Conservation (phyloP, 2,113 vertebrate genomes). For the Synodontis membranacea region DNA sequence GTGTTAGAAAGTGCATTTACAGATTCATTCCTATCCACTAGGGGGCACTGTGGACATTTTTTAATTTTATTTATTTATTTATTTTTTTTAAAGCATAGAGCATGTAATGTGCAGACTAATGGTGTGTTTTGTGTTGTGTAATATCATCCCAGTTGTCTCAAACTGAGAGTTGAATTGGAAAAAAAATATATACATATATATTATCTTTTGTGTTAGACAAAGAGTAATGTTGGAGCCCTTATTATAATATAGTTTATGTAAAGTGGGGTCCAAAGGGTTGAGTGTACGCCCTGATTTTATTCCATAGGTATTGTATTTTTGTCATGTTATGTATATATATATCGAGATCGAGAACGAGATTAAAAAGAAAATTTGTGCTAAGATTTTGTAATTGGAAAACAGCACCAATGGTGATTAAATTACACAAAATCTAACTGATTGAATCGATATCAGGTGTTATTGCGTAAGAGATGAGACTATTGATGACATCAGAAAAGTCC, state of each 20-base stretch:
- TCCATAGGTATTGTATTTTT: background rate
- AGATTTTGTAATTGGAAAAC: background rate
- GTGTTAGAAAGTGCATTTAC: conserved; percentile 29
- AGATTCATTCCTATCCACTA: conserved; percentile 20
- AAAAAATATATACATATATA: too few relatives aligned
- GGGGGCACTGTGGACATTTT: conserved; percentile 27
- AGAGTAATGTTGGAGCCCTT: background rate
- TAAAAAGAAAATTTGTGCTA: background rate
- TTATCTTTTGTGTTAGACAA: background rate
- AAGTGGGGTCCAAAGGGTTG: conserved; percentile 7
- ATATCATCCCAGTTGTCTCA: background rate
- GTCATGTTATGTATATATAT: background rate
- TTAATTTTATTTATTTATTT: too few relatives aligned
- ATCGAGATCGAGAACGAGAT: background rate
- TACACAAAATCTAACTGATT: background rate
- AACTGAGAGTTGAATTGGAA: background rate
- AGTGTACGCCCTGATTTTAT: background rate
- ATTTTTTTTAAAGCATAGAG: background rate
- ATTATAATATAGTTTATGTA: background rate
- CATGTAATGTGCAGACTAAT: background rate
- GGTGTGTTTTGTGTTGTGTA: conserved; percentile 24
- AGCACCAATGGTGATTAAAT: background rate
- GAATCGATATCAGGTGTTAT: background rate
- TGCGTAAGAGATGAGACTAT: background rate
- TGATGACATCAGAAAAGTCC: background rate